These are phyloP conservation scores for Rhagium mordax DNA, from an alignment of 2,888 invertebrate species.

Conservation along the genomic window DNA sequence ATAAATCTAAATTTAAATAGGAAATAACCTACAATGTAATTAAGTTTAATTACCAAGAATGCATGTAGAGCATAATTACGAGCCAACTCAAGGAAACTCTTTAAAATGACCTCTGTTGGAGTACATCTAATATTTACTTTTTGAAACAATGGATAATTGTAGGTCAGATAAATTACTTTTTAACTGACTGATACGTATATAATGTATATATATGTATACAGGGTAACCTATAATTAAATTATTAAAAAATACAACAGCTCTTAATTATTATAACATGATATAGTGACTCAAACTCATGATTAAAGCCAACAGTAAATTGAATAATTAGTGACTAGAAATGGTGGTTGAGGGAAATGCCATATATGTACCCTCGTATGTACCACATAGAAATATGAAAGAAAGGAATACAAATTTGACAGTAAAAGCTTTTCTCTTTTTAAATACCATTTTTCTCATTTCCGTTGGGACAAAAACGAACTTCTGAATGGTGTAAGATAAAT, in stretches of 20 bases:
- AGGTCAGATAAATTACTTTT: not conserved
- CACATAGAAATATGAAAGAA: no score
- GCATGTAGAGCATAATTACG: not conserved
- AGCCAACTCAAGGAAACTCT: not conserved
- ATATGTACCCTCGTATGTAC: no score
- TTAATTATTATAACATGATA: no score
- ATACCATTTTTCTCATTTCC: not conserved
- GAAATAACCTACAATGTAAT: not conserved
- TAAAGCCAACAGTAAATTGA: no score
- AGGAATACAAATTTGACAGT: not conserved
- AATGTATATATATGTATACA: not conserved
- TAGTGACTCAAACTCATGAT: no score
- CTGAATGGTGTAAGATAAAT: not conserved
- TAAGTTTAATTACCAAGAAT: not conserved
- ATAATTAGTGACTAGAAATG: no score
- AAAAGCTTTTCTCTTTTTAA: not conserved
- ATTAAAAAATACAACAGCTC: no score
- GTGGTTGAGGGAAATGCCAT: no score
- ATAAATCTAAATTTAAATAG: constrained; percentile 2
- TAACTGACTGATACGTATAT: not conserved
- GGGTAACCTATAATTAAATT: no score
- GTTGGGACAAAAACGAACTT: not conserved
- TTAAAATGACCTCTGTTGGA: not conserved
- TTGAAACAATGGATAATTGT: not conserved
- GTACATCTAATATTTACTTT: not conserved